Evolutionary conservation across 2,797 vertebrate species (phyloP).

Genomic region (Tenualosa thibaudeaui): DNA sequence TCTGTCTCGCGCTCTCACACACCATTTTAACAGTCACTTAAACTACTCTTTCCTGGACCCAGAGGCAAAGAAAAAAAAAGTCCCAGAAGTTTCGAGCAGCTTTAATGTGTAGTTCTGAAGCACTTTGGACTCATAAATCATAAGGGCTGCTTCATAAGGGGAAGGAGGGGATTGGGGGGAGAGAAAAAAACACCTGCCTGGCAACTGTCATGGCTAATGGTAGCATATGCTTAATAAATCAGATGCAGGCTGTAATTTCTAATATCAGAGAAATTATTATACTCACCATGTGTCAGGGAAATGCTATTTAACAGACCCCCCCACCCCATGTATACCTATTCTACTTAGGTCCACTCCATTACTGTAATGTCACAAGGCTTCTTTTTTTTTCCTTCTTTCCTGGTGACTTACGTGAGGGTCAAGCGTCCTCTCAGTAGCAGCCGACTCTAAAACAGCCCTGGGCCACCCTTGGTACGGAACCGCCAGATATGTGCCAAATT

Average conservation of each 20-base stretch:
- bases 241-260: conserved; percentile 66
- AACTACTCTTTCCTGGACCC: conserved; percentile 10
- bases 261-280: conserved; percentile 72
- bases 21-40: conserved; percentile 20
- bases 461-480: too few species aligned
- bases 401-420: not conserved
- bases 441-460: not conserved
- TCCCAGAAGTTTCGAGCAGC: conserved; percentile 7
- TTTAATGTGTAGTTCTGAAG: conserved; percentile 37
- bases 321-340: conserved; percentile 57
- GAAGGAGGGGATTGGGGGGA: not conserved
- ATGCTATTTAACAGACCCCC: conserved; percentile 68
- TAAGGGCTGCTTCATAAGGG: conserved; percentile 45
- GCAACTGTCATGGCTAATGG: conserved; percentile 64
- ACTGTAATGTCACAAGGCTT: not conserved
- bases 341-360: not conserved
- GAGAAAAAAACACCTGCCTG: conserved; percentile 64
- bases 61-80: conserved; percentile 15
- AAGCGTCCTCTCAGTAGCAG: not conserved
- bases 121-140: conserved; percentile 42
- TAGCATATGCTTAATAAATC: conserved; percentile 68
- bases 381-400: not conserved
- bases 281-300: conserved; percentile 68
- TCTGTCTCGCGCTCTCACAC: not conserved
- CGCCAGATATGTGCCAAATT: not conserved